Conservation (phyloP, 1,140 invertebrate genomes). For the Drosophila nigromelanica region DNA sequence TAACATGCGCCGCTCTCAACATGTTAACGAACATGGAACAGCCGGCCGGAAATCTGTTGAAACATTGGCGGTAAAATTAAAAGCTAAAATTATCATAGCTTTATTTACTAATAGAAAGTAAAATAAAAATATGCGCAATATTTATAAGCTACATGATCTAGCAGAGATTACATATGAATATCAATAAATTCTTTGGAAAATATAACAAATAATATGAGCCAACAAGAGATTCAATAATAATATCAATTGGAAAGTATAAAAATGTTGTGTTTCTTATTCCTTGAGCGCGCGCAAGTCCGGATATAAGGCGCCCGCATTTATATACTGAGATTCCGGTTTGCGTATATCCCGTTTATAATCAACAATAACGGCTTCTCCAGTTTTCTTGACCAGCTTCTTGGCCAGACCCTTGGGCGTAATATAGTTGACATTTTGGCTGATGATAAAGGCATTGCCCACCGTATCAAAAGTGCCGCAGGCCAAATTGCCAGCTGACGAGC, state of each 20-base stretch:
- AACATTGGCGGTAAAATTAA: constrained; percentile 7
- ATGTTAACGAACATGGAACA: constrained; percentile 7
- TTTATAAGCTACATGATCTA: constrained; percentile 1
- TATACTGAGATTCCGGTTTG: constrained; percentile 70
- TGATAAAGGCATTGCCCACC: constrained; percentile 87
- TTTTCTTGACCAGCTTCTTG: constrained; percentile 87
- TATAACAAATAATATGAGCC: not conserved
- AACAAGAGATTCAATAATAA: constrained; percentile 14
- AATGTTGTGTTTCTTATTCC: constrained; percentile 4
- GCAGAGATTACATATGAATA: constrained; percentile 32
- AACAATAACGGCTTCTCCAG: constrained; percentile 86
- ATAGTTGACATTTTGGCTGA: constrained; percentile 86
- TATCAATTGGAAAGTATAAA: constrained; percentile 16
- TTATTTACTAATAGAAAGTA: constrained; percentile 1
- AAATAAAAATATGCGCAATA: not conserved
- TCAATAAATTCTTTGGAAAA: constrained; percentile 18
- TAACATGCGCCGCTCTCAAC: not conserved
- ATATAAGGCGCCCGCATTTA: constrained; percentile 74
- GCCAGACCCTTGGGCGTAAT: constrained; percentile 88
- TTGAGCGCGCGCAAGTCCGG: constrained; percentile 73
- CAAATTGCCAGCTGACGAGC: constrained; percentile 85
- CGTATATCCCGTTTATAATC: constrained; percentile 77
- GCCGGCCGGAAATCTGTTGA: not conserved
- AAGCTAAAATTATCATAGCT: not conserved
- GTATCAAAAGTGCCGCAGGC: constrained; percentile 87